These are phyloP conservation scores for Hetaerina americana DNA, from an alignment of 1,140 invertebrate species.

Conservation along the genomic window DNA sequence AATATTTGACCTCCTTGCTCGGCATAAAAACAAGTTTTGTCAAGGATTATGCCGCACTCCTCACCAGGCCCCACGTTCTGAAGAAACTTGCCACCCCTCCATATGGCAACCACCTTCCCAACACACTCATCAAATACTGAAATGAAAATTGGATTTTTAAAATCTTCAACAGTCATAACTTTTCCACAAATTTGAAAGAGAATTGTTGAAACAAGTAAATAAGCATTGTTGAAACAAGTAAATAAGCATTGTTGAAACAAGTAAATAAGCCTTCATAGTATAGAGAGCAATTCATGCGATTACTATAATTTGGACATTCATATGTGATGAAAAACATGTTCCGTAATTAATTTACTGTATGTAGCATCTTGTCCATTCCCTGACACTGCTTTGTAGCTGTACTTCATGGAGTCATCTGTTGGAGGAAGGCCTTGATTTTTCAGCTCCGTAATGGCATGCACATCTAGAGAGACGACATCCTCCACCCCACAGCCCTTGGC, in stretches of 20 bases:
- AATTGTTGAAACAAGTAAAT: too few relatives aligned
- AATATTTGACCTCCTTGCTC: slow-evolving; percentile 98
- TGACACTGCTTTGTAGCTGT: slow-evolving; percentile 63
- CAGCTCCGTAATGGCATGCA: slow-evolving; percentile 88
- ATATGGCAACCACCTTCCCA: slow-evolving; percentile 52
- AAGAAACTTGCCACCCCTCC: slow-evolving; percentile 76
- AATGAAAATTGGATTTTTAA: slow-evolving; percentile 9
- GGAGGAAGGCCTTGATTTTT: slow-evolving; percentile 60
- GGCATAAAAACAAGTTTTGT: slow-evolving; percentile 91
- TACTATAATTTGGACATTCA: neutral
- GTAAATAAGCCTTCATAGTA: too few relatives aligned
- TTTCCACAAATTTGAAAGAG: too few relatives aligned
- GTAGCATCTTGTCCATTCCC: slow-evolving; percentile 42
- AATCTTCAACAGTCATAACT: too few relatives aligned
- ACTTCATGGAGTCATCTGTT: slow-evolving; percentile 88
- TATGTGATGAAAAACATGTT: neutral
- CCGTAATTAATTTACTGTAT: slow-evolving; percentile 37
- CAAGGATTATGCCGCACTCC: slow-evolving; percentile 85
- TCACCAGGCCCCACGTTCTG: slow-evolving; percentile 67
- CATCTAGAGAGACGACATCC: slow-evolving; percentile 79
- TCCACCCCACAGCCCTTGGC: slow-evolving; percentile 60
- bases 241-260: too few relatives aligned
- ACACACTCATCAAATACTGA: slow-evolving; percentile 45
- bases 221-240: too few relatives aligned
- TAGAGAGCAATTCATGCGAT: too few relatives aligned